Base-by-base conservation (phyloP, 1,140 invertebrate species). In the Pogonognathellus flavescens region DNA sequence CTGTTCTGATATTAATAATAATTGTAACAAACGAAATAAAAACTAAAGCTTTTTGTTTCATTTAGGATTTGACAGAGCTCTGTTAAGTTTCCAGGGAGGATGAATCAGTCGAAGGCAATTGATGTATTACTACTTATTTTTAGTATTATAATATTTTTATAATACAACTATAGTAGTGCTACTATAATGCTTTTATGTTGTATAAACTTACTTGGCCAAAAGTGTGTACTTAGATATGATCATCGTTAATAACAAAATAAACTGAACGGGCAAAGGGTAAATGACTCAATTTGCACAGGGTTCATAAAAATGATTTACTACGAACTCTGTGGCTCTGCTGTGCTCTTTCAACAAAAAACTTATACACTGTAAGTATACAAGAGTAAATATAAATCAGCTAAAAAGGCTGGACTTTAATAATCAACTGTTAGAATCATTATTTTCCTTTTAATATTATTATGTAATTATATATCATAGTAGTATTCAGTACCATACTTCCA, bases 181-280 rank as follows among this genome's bases (percentile, higher is more conserved):
- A 41, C 6, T 6, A 41, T 41, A 41, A 41, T 41, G 31, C 31
- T 41, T 41, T 41, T 1, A 41, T 41, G 31, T 41, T 3, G 31
- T 41, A 41, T 41, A 41, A 76, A 16, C 14, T 76, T 76, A 76
- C 70, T 76, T 66, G 41, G 70, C 70, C 41, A 76, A 76, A 25
- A 16, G 14, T 49, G 25, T 41, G 8, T 76, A 31, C 41, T 76
- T 76, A 76, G n/a, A 76, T 49, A 50, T 76, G 41, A 76, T 76
- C 70, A 76, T 76, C 49, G 70, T 76, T 76, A 76, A 76, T 76
- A 76, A 76, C 70, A 76, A 76, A 76, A 76, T 76, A 76, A 76
- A 76, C 31, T 76, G 70, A 76, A 76, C 14, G 31, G 41, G 41
- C 41, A 31, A 41, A 76, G 13, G 25, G 41, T 50, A n/a, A 76